Base-by-base conservation (phyloP, 2,797 vertebrate genomes). In the Myotis pilosus region DNA sequence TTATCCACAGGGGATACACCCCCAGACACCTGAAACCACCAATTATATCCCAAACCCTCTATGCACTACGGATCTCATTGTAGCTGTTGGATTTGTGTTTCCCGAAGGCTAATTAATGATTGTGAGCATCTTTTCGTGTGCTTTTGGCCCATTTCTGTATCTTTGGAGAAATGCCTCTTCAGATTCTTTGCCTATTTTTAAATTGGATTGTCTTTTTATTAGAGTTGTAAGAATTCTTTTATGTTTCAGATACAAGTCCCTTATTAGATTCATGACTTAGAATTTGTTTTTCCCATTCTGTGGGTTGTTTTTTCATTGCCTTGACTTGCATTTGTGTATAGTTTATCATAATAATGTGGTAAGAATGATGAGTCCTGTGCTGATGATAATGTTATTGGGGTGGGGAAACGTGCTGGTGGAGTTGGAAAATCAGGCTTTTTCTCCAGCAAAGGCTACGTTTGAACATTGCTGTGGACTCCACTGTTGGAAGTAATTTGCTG, bases 361-460 rank as follows among this genome's bases (percentile, higher is more conserved):
- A 51, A 89, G 71, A 91, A 68, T 80, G 64, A 28, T 78, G 47
- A 89, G 8, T 66, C 74, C 25, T 87, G 15, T 94, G 78, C 47
- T 76, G 47, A 71, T 81, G 74, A 36, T 74, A 87, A 51, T 72
- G 49, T 57, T 64, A 51, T 28, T 28, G 57, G 57, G 12, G 25
- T 28, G 28, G 57, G 57, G 6, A 60, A 60, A 60, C 23, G 10
- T 82, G 47, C 66, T 93, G 60, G 53, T 91, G 23, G 57, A 88
- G 36, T 75, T 75, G 28, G 44, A 71, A 86, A 79, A 90, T 53
- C 87, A 68, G 82, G 87, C 47, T 71, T 85, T 94, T 72, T 76
- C 20, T 53, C 16, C 41, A 88, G 36, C 36, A 87, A 95, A 85
- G 55, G 28, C 72, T 84, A 55, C 36, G 55, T 82, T 92, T 57